Base-by-base conservation (phyloP, 2,888 invertebrate genomes). In the Osedax frankpressi region DNA sequence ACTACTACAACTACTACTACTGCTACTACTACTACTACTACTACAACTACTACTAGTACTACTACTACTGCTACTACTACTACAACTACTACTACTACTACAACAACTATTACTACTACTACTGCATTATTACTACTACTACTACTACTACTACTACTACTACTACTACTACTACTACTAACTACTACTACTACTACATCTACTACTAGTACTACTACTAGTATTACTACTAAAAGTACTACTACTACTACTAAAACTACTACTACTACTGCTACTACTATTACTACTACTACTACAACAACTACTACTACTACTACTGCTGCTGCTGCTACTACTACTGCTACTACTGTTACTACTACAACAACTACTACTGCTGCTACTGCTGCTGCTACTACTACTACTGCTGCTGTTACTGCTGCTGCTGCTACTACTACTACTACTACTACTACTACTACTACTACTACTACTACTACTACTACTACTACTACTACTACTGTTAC, bases 281-380 rank as follows among this genome's bases (percentile, higher is more conserved):
- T 24, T 65, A 65, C 65, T 65, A 26, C 65, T 65, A 65, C 65
- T 65, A 65, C 65, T 65, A 65, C 65, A 11, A 65, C 65, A 14
- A 65, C 65, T 65, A 65, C 65, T 65, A 65, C 65, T 65, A 65
- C 65, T 65, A 65, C 65, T 65, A 65, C 65, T 65, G n/a, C 65
- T 65, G 26, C 65, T 65, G 26, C 65, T 65, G 26, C 65, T 65
- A 65, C 65, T 65, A 65, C 65, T 65, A 65, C 65, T 65, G n/a
- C 65, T 65, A 65, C 65, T 65, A 26, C 65, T 65, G n/a, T 24
- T 65, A 26, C 65, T 65, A 65, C 65, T 65, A 26, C 65, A 14
- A 65, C 65, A 14, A 65, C 65, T 65, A 65, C 65, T 65, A n/a
- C 65, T 65, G 26, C 65, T 65, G 26, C 65, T 65, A n/a, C 65